phyloP scores from a whole-genome alignment of 2,797 vertebrate species.

The Harpagifer antarcticus region DNA sequence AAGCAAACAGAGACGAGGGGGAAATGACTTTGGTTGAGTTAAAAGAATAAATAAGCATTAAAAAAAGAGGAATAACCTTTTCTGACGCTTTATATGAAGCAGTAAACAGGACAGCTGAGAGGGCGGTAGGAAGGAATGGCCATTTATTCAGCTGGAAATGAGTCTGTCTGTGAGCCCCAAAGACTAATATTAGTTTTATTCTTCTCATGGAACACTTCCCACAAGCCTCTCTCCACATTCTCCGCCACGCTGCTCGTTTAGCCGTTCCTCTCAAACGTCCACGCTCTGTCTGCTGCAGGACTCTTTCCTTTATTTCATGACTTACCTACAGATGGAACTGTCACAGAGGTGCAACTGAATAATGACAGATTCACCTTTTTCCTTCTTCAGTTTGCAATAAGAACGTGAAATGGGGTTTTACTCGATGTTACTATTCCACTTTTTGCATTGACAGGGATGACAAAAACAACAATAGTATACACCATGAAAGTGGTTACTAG shows the following conservation, averaged over 20 bases:
- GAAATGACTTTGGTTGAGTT: conserved; percentile 40
- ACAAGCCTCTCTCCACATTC: conserved; percentile 24
- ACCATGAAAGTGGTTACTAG: neutral
- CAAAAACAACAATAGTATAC: neutral
- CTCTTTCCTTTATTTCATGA: conserved; percentile 23
- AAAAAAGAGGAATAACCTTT: conserved; percentile 52
- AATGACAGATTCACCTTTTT: neutral
- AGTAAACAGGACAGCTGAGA: conserved; percentile 56
- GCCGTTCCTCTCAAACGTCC: conserved; percentile 38
- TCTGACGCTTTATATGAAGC: conserved; percentile 50
- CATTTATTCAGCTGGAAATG: conserved; percentile 66
- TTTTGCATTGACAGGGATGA: neutral
- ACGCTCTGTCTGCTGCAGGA: conserved; percentile 6
- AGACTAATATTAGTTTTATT: conserved; percentile 56
- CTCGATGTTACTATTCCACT: no score
- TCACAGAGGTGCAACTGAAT: neutral
- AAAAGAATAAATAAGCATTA: conserved; percentile 53
- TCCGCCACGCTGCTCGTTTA: conserved; percentile 1
- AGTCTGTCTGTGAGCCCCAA: conserved; percentile 39
- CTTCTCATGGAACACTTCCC: conserved; percentile 33
- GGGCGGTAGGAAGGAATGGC: conserved; percentile 25
- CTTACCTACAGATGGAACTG: conserved; percentile 1
- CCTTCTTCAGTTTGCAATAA: neutral
- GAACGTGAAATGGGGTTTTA: neutral
- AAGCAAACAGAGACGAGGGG: neutral